Base-by-base conservation (phyloP, 2,113 vertebrate species). In the Pithys albifrons region DNA sequence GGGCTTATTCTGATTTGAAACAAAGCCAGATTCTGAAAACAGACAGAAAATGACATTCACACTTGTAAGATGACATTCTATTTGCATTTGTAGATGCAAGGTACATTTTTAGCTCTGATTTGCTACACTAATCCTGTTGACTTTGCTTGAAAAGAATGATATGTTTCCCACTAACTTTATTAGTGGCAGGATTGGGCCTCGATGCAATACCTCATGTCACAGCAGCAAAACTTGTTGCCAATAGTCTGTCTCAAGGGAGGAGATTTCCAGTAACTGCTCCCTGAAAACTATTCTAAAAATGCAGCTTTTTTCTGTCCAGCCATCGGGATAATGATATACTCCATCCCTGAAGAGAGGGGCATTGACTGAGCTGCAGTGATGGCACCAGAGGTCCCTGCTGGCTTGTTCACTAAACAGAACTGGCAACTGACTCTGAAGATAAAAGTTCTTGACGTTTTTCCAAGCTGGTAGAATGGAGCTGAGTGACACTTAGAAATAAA, bases 361-460 rank as follows among this genome's bases (percentile, higher is more conserved):
- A 73, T 83, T 76, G 78, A 73, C 67, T 62, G 94, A 93, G 84
- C 92, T 88, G 88, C 75, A 39, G 5, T 95, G 92, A 95, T 76
- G 94, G 93, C 91, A 96, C 89, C 96, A 48, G 51, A 96, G 95
- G 97, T 96, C 93, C 93, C 93, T 97, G 96, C 92, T 97, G 97
- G 95, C 96, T 97, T 93, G 91, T 94, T 97, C 95, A 54, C 95
- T 97, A 96, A 94, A 94, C 93, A 96, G 94, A 98, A 95, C 76
- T 97, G 96, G 96, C 95, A 97, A 97, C 94, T 91, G 96, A 96
- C 89, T 96, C 96, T 83, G 87, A 92, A 97, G 96, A 97, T 95
- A 95, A 96, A 97, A 96, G 90, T 94, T 97, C 96, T 96, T 96
- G 96, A 96, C 82, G 58, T 89, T 91, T 97, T 97, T 97, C 97